phyloP scores from a whole-genome alignment of 1,140 invertebrate species.

The Drosophila lacertosa region DNA sequence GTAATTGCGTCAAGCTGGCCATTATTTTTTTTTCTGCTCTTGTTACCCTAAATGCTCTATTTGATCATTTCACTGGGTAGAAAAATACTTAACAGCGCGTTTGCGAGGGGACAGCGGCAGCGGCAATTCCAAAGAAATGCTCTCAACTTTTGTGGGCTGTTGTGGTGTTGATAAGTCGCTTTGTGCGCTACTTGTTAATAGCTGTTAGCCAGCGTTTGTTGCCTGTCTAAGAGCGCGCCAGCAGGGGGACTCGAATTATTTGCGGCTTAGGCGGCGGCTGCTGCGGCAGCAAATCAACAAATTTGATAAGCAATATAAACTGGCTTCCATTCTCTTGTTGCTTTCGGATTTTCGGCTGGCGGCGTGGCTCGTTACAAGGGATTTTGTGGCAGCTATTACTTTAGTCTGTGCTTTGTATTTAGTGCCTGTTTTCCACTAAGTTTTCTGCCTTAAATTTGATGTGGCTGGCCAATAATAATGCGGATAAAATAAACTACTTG shows the following conservation, averaged over 20 bases:
- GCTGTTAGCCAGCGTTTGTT: constrained; percentile 41
- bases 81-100: constrained; percentile 13
- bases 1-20: too few species aligned
- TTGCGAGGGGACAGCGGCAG: not conserved
- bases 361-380: constrained; percentile 65
- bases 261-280: constrained; percentile 67
- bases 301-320: constrained; percentile 80
- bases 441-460: constrained; percentile 15
- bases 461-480: constrained; percentile 6
- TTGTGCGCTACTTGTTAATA: constrained; percentile 76
- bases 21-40: not conserved
- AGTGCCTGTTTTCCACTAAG: constrained; percentile 25
- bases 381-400: constrained; percentile 50
- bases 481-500: constrained; percentile 19
- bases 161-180: constrained; percentile 78
- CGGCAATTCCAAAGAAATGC: constrained; percentile 23
- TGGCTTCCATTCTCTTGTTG: constrained; percentile 12
- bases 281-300: constrained; percentile 78
- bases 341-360: constrained; percentile 1
- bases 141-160: constrained; percentile 68
- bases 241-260: constrained; percentile 60
- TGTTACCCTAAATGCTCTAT: not conserved
- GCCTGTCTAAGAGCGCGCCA: constrained; percentile 43
- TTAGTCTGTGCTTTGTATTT: constrained; percentile 23
- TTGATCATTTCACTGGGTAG: not conserved